These are phyloP conservation scores for Xylocopa sonorina DNA, from an alignment of 1,140 invertebrate species.

Conservation along the genomic window DNA sequence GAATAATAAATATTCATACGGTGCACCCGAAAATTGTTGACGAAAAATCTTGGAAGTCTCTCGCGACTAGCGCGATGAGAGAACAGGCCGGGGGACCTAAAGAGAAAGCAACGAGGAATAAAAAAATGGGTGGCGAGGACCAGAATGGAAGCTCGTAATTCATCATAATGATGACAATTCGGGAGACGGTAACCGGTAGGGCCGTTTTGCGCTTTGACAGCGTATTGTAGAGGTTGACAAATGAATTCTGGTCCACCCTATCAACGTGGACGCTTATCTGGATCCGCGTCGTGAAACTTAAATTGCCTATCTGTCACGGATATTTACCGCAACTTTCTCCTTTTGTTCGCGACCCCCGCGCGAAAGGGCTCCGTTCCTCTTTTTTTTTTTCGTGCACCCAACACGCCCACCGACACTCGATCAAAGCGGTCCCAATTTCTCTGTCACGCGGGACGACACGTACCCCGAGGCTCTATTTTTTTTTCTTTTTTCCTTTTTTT, in stretches of 20 bases:
- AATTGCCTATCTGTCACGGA: slow-evolving; percentile 50
- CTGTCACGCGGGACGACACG: slow-evolving; percentile 11
- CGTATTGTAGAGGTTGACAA: slow-evolving; percentile 8
- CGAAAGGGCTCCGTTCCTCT: slow-evolving; percentile 33
- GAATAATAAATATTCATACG: slow-evolving; percentile 46
- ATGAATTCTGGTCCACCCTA: slow-evolving; percentile 25
- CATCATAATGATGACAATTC: neutral
- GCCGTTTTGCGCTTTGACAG: neutral
- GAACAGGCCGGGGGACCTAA: neutral
- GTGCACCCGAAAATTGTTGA: neutral
- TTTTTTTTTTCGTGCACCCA: neutral
- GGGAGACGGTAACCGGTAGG: neutral
- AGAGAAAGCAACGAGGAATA: neutral
- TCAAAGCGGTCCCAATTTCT: slow-evolving; percentile 52
- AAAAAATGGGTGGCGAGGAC: neutral
- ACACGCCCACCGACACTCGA: slow-evolving; percentile 9
- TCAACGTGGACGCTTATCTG: slow-evolving; percentile 15
- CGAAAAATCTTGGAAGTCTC: slow-evolving; percentile 2
- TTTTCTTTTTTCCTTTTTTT: too few relatives aligned
- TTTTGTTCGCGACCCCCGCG: neutral
- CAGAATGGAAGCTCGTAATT: neutral
- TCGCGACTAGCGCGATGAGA: too few relatives aligned
- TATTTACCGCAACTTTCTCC: slow-evolving; percentile 24
- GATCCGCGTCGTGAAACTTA: slow-evolving; percentile 31
- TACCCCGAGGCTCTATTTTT: too few relatives aligned